These are phyloP conservation scores for Pseudomyrmex concolor DNA, from an alignment of 1,140 invertebrate genomes.

Conservation along the genomic window DNA sequence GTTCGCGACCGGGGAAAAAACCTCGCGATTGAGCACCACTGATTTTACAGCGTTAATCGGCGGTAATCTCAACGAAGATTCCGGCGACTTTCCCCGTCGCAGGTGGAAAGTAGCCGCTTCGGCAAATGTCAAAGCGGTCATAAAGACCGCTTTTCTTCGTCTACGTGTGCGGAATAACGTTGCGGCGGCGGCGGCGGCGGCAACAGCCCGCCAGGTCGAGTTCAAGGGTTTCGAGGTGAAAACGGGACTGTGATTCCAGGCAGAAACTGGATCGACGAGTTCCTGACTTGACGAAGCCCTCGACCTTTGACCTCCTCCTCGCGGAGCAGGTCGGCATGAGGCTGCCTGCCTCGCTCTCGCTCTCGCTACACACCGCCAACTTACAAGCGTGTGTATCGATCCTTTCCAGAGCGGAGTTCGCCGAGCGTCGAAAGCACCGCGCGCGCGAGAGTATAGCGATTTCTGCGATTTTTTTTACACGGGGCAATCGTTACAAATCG, in stretches of 20 bases:
- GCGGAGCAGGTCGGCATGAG: slow-evolving; percentile 66
- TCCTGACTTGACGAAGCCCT: slow-evolving; percentile 80
- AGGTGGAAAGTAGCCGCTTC: neutral
- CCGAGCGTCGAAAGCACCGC: slow-evolving; percentile 22
- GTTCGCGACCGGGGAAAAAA: neutral
- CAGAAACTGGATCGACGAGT: slow-evolving; percentile 81
- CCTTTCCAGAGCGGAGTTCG: slow-evolving; percentile 49
- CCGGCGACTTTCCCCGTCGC: slow-evolving; percentile 6
- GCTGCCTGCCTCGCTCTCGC: slow-evolving; percentile 46
- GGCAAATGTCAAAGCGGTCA: slow-evolving; percentile 54
- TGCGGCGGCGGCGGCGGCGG: slow-evolving; percentile 14
- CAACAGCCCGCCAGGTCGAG: slow-evolving; percentile 64
- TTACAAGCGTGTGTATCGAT: slow-evolving; percentile 63
- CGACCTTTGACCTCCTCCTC: slow-evolving; percentile 76
- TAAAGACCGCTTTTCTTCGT: slow-evolving; percentile 43
- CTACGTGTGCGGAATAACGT: slow-evolving; percentile 66
- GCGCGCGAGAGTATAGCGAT: slow-evolving; percentile 23
- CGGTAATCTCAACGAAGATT: neutral
- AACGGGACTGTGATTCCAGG: slow-evolving; percentile 74
- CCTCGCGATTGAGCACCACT: slow-evolving; percentile 33
- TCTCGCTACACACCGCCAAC: slow-evolving; percentile 34
- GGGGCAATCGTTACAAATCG: neutral
- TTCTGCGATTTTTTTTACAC: slow-evolving; percentile 15
- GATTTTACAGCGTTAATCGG: slow-evolving; percentile 34
- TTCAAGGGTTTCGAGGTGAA: slow-evolving; percentile 79